phyloP scores from a whole-genome alignment of 2,888 invertebrate genomes.

The Cordylochernes scorpioides region DNA sequence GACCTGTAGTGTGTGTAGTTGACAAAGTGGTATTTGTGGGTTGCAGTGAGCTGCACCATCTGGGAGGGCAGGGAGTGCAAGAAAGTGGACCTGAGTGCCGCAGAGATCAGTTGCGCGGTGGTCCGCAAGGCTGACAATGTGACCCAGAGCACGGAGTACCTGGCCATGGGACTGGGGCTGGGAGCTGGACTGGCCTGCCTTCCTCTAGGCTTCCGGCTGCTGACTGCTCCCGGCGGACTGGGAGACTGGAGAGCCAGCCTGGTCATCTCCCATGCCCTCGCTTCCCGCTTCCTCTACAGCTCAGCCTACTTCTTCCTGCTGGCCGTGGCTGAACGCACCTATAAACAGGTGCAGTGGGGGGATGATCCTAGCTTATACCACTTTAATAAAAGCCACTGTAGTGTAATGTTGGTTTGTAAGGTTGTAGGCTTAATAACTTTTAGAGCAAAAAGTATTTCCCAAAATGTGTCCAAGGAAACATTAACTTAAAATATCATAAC shows the following conservation, averaged over 20 bases:
- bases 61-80: slow-evolving; percentile 74
- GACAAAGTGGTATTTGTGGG: too few species aligned
- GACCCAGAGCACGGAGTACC: slow-evolving; percentile 49
- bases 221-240: slow-evolving; percentile 6
- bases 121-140: slow-evolving; percentile 64
- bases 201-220: slow-evolving; percentile 16
- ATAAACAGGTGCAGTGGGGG: slow-evolving; percentile 47
- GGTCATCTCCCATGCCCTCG: too few species aligned
- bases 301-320: slow-evolving; percentile 61
- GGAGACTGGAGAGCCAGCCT: too few species aligned
- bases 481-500: too few species aligned
- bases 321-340: slow-evolving; percentile 76
- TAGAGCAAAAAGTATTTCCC: too few species aligned
- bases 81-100: slow-evolving; percentile 69
- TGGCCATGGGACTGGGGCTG: slow-evolving; percentile 29
- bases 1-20: too few species aligned
- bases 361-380: too few species aligned
- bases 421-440: too few species aligned
- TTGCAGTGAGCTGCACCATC: slow-evolving; percentile 85
- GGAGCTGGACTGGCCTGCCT: slow-evolving; percentile 17
- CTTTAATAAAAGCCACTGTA: background rate
- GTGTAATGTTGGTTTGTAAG: too few species aligned
- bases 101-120: slow-evolving; percentile 80
- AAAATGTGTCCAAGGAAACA: too few species aligned
- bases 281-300: slow-evolving; percentile 29